Conservation (phyloP, 2,797 vertebrate genomes). For the Helostoma temminkii region DNA sequence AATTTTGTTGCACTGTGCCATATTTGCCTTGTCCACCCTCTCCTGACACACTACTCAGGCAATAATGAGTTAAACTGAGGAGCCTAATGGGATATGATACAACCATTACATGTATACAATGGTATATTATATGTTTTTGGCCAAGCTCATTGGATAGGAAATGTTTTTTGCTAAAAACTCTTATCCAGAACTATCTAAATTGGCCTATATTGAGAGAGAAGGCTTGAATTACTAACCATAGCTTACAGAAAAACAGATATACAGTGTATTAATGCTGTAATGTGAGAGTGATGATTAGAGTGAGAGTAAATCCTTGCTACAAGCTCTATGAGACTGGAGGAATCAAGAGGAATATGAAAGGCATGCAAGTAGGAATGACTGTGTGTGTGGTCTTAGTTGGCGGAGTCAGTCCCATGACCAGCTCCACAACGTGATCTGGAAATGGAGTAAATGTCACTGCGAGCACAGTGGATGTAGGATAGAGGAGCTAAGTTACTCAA, state of each 20-base stretch:
- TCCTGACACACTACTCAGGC: constrained; percentile 66
- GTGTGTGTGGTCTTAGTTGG: constrained; percentile 58
- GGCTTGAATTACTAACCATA: constrained; percentile 57
- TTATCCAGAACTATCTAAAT: constrained; percentile 75
- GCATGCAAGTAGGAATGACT: constrained; percentile 47
- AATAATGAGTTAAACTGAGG: constrained; percentile 75
- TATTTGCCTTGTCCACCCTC: constrained; percentile 69
- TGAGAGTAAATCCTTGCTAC: constrained; percentile 75
- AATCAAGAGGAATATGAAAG: constrained; percentile 51
- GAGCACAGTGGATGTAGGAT: constrained; percentile 22
- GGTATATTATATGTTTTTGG: constrained; percentile 51
- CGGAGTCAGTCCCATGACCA: constrained; percentile 69
- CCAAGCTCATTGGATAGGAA: constrained; percentile 34
- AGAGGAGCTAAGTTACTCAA: constrained; percentile 28
- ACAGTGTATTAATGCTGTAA: constrained; percentile 52
- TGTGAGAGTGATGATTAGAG: constrained; percentile 69
- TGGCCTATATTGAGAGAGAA: constrained; percentile 53
- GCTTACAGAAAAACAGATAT: constrained; percentile 57
- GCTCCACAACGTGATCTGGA: constrained; percentile 41
- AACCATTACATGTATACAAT: constrained; percentile 70
- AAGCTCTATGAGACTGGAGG: constrained; percentile 55
- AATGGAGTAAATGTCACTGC: constrained; percentile 59
- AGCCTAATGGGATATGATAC: constrained; percentile 73
- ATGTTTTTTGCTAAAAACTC: constrained; percentile 46
- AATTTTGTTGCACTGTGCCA: constrained; percentile 71